Conservation (phyloP, 2,888 invertebrate species). For the Tholera decimalis region DNA sequence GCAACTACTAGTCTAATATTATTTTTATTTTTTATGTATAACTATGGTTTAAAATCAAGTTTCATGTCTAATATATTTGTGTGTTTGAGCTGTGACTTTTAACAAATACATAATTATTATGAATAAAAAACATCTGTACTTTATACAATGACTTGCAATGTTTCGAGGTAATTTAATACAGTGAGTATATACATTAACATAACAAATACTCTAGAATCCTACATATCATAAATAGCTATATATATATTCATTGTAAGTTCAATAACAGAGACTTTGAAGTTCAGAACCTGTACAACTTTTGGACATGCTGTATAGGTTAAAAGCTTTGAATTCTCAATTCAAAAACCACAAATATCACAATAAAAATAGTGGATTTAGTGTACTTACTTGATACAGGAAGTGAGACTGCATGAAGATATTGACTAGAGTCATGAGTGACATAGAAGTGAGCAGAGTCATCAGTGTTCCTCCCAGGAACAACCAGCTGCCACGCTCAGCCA, state of each 20-base stretch:
- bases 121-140: slow-evolving; percentile 27
- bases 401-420: slow-evolving; percentile 97
- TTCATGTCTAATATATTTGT: neutral
- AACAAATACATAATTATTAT: neutral
- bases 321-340: neutral
- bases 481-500: slow-evolving; percentile 97
- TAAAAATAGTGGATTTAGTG: neutral
- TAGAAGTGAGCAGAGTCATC: slow-evolving; percentile 95
- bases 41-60: no score
- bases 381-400: slow-evolving; percentile 94
- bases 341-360: neutral
- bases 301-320: neutral
- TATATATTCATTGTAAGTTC: neutral
- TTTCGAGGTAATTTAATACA: slow-evolving; percentile 6
- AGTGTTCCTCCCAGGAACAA: slow-evolving; percentile 97
- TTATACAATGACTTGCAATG: slow-evolving; percentile 41
- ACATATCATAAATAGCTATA: neutral
- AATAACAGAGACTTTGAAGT: neutral
- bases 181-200: neutral
- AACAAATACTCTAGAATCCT: slow-evolving; percentile 4
- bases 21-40: no score
- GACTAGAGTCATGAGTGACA: slow-evolving; percentile 95
- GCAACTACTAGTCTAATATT: no score
- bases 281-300: neutral
- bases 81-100: neutral